These are phyloP conservation scores for Tiliacea aurago DNA, from an alignment of 2,888 invertebrate genomes.

Conservation along the genomic window DNA sequence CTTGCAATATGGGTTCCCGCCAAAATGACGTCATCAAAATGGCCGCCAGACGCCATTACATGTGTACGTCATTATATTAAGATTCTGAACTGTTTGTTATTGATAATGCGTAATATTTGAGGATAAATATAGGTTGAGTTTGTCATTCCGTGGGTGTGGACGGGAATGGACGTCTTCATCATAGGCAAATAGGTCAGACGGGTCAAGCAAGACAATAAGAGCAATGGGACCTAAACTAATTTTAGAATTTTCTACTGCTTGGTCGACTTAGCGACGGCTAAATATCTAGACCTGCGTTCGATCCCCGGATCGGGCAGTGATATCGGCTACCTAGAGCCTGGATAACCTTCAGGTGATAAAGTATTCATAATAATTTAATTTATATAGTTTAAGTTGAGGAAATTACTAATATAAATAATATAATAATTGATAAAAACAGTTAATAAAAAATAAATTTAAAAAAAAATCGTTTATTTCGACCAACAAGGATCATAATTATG, in stretches of 20 bases:
- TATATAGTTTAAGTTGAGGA: too few species aligned
- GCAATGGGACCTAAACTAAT: background rate
- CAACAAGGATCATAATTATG: too few species aligned
- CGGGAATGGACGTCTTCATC: background rate
- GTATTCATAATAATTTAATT: too few species aligned
- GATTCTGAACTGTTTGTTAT: slow-evolving; percentile 34
- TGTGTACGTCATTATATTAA: slow-evolving; percentile 39
- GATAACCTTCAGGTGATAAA: too few species aligned
- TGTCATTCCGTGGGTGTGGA: slow-evolving; percentile 28
- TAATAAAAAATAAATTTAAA: too few species aligned
- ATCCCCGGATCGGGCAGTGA: background rate
- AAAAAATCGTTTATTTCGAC: too few species aligned
- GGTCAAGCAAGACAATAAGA: background rate
- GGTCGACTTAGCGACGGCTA: background rate
- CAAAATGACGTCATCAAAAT: slow-evolving; percentile 43
- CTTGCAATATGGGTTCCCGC: slow-evolving; percentile 38
- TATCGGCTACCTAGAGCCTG: too few species aligned
- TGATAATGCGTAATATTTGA: slow-evolving; percentile 38
- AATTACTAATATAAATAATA: too few species aligned
- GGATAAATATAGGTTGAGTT: slow-evolving; percentile 27
- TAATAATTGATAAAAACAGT: too few species aligned
- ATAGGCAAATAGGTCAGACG: background rate
- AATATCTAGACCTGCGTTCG: background rate
- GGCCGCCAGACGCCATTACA: slow-evolving; percentile 46
- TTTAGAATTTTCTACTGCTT: background rate